These are phyloP conservation scores for Rutilus rutilus DNA, from an alignment of 2,113 vertebrate genomes.

Conservation along the genomic window DNA sequence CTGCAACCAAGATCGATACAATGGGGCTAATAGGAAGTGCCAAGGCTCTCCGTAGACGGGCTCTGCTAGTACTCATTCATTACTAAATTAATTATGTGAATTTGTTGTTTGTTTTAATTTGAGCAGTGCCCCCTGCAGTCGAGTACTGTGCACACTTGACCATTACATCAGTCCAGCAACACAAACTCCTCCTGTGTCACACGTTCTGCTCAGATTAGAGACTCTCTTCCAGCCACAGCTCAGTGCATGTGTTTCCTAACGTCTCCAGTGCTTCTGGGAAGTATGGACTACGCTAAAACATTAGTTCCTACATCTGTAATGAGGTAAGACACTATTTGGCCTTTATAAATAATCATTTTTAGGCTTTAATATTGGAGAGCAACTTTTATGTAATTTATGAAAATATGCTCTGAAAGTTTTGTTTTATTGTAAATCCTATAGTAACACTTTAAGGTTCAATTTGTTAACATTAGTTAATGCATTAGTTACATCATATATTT, in stretches of 20 bases:
- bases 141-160: neutral
- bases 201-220: neutral
- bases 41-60: no score
- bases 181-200: neutral
- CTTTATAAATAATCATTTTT: no score
- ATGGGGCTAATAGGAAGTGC: no score
- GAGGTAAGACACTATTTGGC: slow-evolving; percentile 39
- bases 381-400: neutral
- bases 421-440: neutral
- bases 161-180: neutral
- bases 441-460: neutral
- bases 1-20: no score
- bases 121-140: neutral
- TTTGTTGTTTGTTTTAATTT: neutral
- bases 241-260: neutral
- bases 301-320: slow-evolving; percentile 47
- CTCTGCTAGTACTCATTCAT: neutral
- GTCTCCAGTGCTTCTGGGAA: neutral
- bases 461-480: neutral
- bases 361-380: neutral
- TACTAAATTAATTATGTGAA: no score
- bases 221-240: neutral
- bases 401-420: neutral
- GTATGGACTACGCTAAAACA: slow-evolving; percentile 55
- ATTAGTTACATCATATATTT: no score